Percentiles rank a stretch among this genome's conserved stretches.
These are phyloP conservation scores for Holothuria scabra DNA, from an alignment of 53 echinoderm and acorn worm genomes.

Conservation along the genomic window DNA sequence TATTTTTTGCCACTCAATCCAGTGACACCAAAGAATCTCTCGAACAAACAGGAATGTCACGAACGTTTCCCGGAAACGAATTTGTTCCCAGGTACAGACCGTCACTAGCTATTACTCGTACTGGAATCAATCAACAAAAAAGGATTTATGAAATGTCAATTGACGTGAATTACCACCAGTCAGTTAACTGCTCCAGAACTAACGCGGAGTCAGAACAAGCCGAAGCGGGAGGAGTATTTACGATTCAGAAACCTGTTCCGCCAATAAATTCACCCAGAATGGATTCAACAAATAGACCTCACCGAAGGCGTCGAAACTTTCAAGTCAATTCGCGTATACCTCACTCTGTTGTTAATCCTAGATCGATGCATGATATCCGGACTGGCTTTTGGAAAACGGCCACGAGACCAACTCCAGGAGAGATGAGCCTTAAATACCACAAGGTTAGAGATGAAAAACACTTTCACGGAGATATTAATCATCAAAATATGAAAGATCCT, in stretches of 20 bases:
- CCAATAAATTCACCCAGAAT: not conserved
- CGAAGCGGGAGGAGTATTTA: too few species aligned
- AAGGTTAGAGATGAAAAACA: not conserved
- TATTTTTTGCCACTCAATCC: too few species aligned
- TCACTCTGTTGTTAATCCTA: not conserved
- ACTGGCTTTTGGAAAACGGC: slow-evolving; percentile 73
- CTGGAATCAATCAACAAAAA: not conserved
- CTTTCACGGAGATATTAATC: not conserved
- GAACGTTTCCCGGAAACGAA: not conserved
- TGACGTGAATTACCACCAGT: too few species aligned
- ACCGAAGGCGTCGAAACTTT: not conserved
- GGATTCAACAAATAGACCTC: not conserved
- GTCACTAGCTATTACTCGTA: slow-evolving; percentile 6
- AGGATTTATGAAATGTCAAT: too few species aligned
- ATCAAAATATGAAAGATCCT: slow-evolving; percentile 8
- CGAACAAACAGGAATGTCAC: not conserved
- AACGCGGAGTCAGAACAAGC: too few species aligned
- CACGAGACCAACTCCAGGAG: slow-evolving; percentile 75
- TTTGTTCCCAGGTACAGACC: slow-evolving; percentile 3
- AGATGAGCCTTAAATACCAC: slow-evolving; percentile 67
- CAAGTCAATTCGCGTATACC: not conserved
- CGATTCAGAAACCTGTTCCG: not conserved
- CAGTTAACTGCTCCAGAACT: too few species aligned
- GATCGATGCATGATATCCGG: slow-evolving; percentile 47
- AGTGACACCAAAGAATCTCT: too few species aligned